phyloP scores from a whole-genome alignment of 1,140 invertebrate genomes.

The Calycopis cecrops region DNA sequence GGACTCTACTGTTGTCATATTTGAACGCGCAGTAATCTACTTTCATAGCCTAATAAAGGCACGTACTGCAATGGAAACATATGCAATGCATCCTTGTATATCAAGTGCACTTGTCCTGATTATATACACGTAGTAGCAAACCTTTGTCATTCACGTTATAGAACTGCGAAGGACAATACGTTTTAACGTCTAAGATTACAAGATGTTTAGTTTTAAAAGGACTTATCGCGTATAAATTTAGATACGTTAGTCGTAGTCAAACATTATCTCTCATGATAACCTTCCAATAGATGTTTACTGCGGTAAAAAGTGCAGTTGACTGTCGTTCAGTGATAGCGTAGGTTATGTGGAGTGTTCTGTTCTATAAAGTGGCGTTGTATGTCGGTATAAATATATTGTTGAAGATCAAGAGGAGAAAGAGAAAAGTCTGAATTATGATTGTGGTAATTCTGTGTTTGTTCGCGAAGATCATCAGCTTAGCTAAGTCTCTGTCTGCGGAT shows the following conservation, averaged over 20 bases:
- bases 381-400: constrained; percentile 24
- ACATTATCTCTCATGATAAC: constrained; percentile 36
- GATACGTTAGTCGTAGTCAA: background rate
- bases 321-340: constrained; percentile 19
- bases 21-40: constrained; percentile 6
- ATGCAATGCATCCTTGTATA: background rate
- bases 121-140: background rate
- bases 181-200: background rate
- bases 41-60: constrained; percentile 9
- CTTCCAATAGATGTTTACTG: constrained; percentile 37
- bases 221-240: constrained; percentile 2
- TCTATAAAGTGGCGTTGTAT: background rate
- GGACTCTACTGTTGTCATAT: no score
- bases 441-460: constrained; percentile 50
- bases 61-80: constrained; percentile 1
- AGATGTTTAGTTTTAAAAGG: background rate
- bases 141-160: constrained; percentile 1
- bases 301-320: constrained; percentile 34
- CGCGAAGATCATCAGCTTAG: constrained; percentile 44
- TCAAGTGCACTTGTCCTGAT: background rate
- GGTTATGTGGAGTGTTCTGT: constrained; percentile 30
- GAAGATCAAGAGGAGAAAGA: constrained; percentile 43
- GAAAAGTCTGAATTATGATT: constrained; percentile 50
- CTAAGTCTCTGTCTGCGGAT: constrained; percentile 28
- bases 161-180: background rate